A percentile compares a stretch with the other conserved stretches of the same genome.
phyloP scores from a whole-genome alignment of 1,140 invertebrate species.

The Pseudomyrmex pallidus region DNA sequence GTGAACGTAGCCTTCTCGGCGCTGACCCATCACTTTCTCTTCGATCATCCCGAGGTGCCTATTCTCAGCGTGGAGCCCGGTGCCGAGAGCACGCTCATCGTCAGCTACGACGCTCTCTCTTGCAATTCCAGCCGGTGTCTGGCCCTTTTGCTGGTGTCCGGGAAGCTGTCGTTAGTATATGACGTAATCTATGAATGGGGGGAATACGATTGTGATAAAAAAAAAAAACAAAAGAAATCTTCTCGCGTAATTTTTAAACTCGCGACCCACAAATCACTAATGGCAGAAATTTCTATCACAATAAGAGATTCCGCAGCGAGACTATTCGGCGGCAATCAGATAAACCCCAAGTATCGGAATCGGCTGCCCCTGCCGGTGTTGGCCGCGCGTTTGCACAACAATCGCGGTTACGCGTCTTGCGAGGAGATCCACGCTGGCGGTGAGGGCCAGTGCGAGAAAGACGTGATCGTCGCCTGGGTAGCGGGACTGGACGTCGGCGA shows the following conservation, averaged over 20 bases:
- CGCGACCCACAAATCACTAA: neutral
- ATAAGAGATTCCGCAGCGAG: constrained; percentile 76
- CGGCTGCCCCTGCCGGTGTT: constrained; percentile 80
- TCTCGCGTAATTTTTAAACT: neutral
- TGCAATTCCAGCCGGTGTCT: constrained; percentile 80
- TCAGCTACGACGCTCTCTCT: constrained; percentile 77
- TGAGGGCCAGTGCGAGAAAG: constrained; percentile 67
- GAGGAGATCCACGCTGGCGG: constrained; percentile 62
- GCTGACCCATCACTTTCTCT: constrained; percentile 81
- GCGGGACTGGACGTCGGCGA: constrained; percentile 80
- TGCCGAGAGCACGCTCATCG: constrained; percentile 79
- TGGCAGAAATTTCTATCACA: constrained; percentile 27
- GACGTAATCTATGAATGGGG: neutral
- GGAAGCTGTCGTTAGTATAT: constrained; percentile 81
- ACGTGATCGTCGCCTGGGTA: constrained; percentile 81
- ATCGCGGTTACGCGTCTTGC: constrained; percentile 48
- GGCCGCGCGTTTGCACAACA: constrained; percentile 77
- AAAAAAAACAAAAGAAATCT: too few relatives aligned
- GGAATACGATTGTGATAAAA: too few relatives aligned
- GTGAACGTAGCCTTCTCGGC: constrained; percentile 82
- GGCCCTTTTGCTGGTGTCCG: constrained; percentile 80
- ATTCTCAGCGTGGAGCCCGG: constrained; percentile 80
- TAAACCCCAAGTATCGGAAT: constrained; percentile 81
- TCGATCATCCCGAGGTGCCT: constrained; percentile 83
- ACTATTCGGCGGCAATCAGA: constrained; percentile 80